phyloP scores from a whole-genome alignment of 2,888 invertebrate genomes.

The Tridacna gigas region DNA sequence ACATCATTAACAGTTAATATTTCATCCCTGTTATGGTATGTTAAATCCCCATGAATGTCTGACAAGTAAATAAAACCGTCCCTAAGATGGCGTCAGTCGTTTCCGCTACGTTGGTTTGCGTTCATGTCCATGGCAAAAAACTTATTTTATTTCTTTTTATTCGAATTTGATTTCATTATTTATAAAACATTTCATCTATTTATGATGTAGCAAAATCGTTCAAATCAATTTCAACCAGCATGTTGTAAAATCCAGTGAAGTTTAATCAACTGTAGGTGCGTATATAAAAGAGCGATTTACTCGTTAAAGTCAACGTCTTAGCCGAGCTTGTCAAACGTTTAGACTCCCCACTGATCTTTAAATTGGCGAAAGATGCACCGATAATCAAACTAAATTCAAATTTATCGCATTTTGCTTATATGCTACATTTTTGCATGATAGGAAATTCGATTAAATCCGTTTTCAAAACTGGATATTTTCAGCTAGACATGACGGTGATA shows the following conservation, averaged over 20 bases:
- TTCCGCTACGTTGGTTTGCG: background rate
- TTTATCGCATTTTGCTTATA: background rate
- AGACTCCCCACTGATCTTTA: slow-evolving; percentile 4
- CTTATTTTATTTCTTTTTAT: background rate
- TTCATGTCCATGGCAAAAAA: background rate
- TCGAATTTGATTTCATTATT: slow-evolving; percentile 16
- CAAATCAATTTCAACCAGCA: slow-evolving; percentile 32
- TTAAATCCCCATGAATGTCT: background rate
- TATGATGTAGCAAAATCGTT: slow-evolving; percentile 29
- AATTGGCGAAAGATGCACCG: slow-evolving; percentile 12
- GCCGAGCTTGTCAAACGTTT: slow-evolving; percentile 18
- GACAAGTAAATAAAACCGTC: slow-evolving; percentile 2
- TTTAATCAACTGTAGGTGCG: slow-evolving; percentile 20
- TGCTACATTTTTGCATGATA: no score
- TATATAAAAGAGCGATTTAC: slow-evolving; percentile 28
- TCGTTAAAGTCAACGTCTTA: slow-evolving; percentile 21
- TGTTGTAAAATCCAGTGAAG: slow-evolving; percentile 28
- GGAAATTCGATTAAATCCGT: no score
- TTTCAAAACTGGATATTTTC: no score
- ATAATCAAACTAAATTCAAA: slow-evolving; percentile 24
- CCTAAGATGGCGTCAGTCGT: background rate
- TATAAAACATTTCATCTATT: slow-evolving; percentile 23
- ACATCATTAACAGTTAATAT: no score
- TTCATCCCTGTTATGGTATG: no score
- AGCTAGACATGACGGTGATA: no score